These are phyloP conservation scores for Edolisoma coerulescens DNA, from an alignment of 2,113 vertebrate genomes.

Conservation along the genomic window DNA sequence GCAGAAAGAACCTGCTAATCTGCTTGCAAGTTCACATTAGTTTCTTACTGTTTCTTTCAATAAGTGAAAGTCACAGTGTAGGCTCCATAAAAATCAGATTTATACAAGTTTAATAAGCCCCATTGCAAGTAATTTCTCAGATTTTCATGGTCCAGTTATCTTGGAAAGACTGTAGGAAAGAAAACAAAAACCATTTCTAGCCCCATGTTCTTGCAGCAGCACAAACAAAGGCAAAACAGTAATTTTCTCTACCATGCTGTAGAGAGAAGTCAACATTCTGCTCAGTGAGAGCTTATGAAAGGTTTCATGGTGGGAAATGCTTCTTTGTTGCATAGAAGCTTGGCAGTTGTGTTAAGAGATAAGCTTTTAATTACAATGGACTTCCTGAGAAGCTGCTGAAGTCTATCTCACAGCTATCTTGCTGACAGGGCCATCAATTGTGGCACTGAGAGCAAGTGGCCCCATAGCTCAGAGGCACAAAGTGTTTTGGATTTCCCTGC, in stretches of 20 bases:
- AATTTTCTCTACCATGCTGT: not conserved
- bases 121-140: not conserved
- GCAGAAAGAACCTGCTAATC: not conserved
- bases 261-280: not conserved
- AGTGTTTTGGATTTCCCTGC: not conserved
- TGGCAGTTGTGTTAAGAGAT: not conserved
- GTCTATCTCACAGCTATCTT: not conserved
- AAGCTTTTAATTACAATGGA: conserved; percentile 17
- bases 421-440: not conserved
- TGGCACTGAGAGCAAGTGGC: not conserved
- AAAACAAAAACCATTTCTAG: not conserved
- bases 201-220: not conserved
- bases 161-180: not conserved
- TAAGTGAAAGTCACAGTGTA: not conserved
- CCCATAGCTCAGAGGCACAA: not conserved
- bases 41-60: conserved; percentile 32
- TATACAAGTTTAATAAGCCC: not conserved
- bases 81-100: conserved; percentile 43
- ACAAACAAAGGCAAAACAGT: not conserved
- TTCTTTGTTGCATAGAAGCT: not conserved
- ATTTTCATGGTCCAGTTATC: not conserved
- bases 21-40: not conserved
- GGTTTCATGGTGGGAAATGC: not conserved
- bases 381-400: not conserved
- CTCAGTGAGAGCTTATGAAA: not conserved